phyloP scores from a whole-genome alignment of 2,888 invertebrate genomes.

The Pyrochroa serraticornis region DNA sequence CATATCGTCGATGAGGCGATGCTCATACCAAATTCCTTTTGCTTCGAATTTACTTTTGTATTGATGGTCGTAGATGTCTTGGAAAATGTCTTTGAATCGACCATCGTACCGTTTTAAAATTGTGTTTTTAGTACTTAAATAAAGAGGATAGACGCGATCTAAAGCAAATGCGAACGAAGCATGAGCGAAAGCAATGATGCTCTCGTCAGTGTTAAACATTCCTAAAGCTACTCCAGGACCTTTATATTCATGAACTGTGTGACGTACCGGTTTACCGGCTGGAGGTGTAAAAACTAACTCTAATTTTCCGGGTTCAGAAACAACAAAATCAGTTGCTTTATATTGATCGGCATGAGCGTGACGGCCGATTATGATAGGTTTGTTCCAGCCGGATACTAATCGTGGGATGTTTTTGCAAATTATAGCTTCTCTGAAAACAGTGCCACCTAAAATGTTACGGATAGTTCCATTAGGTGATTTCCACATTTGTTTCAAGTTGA shows the following conservation, averaged over 20 bases:
- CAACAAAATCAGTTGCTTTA: conserved; percentile 95
- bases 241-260: conserved; percentile 83
- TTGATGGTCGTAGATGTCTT: conserved; percentile 88
- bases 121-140: conserved; percentile 96
- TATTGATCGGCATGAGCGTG: conserved; percentile 99
- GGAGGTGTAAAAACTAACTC: conserved; percentile 81
- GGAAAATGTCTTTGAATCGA: conserved; percentile 95
- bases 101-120: conserved; percentile 97
- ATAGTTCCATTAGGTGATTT: conserved; percentile 90
- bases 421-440: conserved; percentile 82
- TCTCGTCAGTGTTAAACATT: conserved; percentile 96
- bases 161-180: conserved; percentile 92
- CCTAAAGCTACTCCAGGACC: conserved; percentile 91
- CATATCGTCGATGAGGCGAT: conserved; percentile 98
- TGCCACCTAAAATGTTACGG: conserved; percentile 84
- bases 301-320: conserved; percentile 88
- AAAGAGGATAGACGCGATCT: conserved; percentile 83
- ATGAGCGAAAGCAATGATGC: conserved; percentile 93
- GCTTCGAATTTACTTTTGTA: conserved; percentile 87
- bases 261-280: conserved; percentile 67
- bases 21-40: conserved; percentile 95
- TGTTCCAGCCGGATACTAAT: conserved; percentile 91
- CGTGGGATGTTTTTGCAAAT: conserved; percentile 94
- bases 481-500: conserved; percentile 89
- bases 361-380: conserved; percentile 97